Base-by-base conservation (phyloP, 2,888 invertebrate species). In the Phaonia tiefii region DNA sequence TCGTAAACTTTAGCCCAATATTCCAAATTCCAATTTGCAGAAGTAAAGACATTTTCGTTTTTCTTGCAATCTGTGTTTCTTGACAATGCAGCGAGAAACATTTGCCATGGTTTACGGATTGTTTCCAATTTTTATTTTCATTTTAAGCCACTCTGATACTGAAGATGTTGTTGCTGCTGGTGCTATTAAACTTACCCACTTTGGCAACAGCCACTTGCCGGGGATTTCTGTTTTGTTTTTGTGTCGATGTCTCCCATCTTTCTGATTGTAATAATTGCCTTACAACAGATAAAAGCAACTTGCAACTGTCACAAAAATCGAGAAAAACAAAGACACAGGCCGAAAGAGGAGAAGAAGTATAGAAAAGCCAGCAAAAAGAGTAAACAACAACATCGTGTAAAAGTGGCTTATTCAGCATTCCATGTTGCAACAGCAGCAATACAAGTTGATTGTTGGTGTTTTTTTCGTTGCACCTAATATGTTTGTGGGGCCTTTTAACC, bases 71-170 rank as follows among this genome's bases (percentile, higher is more conserved):
- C n/a, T n/a, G n/a, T 31, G 31, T 31, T 8, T 3, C 31, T 31
- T 5, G 31, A 3, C 3, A 31, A 31, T 5, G 31, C 31, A 8
- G 31, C 31, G n/a, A 31, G 3, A 17, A 20, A 20, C 20, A 20
- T 49, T 49, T 4, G 49, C 46, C 31, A 31, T 3, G 8, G 31
- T 74, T 74, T 77, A 77, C 65, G 44, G 66, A 70, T 76, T 80
- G 80, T 74, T 80, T 76, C 80, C 80, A 80, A 80, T 70, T 31
- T 31, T 31, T 77, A 39, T 80, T 76, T 74, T 58, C 44, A 69
- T 75, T 74, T 70, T 42, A 58, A 56, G 49, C n/a, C 2, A 7
- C 22, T 58, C 75, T 58, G 31, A 31, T 31, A 31, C 8, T 3
- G 31, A 31, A 5, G 3, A 70, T 58, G 22, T 42, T 31, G 31